Percentiles rank a stretch among this genome's conserved stretches.
phyloP scores from a whole-genome alignment of 2,113 vertebrate genomes.

The Rissa tridactyla region DNA sequence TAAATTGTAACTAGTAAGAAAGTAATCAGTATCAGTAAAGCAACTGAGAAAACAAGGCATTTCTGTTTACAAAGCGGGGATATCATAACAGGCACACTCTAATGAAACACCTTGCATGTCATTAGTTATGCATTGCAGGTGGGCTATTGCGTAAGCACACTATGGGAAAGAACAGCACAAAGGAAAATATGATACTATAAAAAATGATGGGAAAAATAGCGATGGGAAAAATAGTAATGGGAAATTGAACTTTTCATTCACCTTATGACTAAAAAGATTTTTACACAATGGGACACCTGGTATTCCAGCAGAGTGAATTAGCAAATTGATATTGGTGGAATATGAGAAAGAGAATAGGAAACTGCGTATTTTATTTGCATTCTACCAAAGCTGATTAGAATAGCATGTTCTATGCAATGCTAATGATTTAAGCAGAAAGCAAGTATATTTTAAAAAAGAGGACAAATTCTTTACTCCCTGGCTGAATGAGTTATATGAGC shows the following conservation, averaged over 20 bases:
- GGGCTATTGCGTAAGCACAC: background rate
- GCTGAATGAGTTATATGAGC: background rate
- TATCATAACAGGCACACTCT: background rate
- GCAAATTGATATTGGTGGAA: background rate
- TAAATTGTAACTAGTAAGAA: background rate
- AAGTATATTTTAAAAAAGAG: background rate
- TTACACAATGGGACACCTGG: slow-evolving; percentile 29
- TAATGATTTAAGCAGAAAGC: slow-evolving; percentile 13
- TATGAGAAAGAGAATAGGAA: background rate
- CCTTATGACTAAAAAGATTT: background rate
- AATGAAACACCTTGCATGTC: slow-evolving; percentile 46
- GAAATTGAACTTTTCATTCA: slow-evolving; percentile 14
- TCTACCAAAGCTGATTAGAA: background rate
- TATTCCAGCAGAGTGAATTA: background rate
- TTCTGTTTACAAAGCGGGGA: background rate
- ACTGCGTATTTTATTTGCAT: background rate
- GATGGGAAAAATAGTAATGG: background rate
- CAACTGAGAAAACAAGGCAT: background rate
- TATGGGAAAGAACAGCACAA: background rate
- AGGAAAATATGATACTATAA: slow-evolving; percentile 14
- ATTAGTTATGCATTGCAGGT: slow-evolving; percentile 18
- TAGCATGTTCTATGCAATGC: background rate
- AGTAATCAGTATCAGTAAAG: background rate
- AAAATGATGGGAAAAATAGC: slow-evolving; percentile 5
- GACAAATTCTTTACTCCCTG: background rate